These are phyloP conservation scores for Acanthosepion esculentum DNA, from an alignment of 2,888 invertebrate genomes.

Conservation along the genomic window DNA sequence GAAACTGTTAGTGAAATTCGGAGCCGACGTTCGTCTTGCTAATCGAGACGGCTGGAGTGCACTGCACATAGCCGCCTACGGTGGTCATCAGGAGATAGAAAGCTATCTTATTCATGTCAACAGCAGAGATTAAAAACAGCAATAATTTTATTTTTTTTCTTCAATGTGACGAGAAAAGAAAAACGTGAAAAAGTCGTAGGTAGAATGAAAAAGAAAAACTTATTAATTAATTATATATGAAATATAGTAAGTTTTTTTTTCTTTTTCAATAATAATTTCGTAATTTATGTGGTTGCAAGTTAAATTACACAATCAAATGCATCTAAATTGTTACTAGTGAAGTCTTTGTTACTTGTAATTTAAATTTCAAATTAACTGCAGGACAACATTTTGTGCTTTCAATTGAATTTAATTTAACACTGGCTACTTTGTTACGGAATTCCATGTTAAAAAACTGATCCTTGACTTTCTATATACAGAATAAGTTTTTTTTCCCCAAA, in stretches of 20 bases:
- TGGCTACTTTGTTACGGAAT: not conserved
- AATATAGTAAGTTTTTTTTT: not conserved
- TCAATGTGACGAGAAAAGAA: not conserved
- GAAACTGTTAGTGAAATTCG: slow-evolving; percentile 75
- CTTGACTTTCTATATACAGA: too few relatives aligned
- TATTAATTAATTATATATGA: not conserved
- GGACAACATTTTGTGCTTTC: not conserved
- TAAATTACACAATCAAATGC: too few relatives aligned
- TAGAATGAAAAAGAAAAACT: not conserved
- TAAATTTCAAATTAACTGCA: not conserved
- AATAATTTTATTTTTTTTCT: not conserved
- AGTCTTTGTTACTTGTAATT: not conserved
- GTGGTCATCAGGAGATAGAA: slow-evolving; percentile 74
- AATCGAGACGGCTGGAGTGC: slow-evolving; percentile 76
- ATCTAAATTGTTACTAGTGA: not conserved
- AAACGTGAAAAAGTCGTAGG: not conserved
- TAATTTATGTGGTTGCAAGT: too few relatives aligned
- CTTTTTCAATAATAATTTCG: too few relatives aligned
- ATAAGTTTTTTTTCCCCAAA: too few relatives aligned
- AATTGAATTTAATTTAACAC: not conserved
- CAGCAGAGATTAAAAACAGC: slow-evolving; percentile 40
- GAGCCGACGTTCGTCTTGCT: slow-evolving; percentile 75
- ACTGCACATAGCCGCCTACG: slow-evolving; percentile 74
- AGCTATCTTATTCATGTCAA: slow-evolving; percentile 68
- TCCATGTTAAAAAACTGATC: not conserved